Evolutionary conservation across 2,888 invertebrate species (phyloP).

Genomic region (Parelbella ahira): DNA sequence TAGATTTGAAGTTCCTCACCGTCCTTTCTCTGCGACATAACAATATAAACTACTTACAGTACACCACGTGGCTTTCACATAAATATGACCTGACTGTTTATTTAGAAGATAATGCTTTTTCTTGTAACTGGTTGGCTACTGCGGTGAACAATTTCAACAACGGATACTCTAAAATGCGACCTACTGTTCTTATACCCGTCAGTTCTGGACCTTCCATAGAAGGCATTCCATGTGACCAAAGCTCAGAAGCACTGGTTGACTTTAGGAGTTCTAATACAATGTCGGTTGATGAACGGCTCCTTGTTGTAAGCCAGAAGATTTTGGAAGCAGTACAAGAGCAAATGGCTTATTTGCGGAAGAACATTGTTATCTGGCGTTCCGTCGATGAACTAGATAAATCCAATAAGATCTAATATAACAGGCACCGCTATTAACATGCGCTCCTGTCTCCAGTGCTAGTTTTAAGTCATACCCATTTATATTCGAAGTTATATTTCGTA

Average conservation of each 20-base stretch:
- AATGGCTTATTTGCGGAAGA: slow-evolving; percentile 45
- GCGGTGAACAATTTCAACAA: slow-evolving; percentile 55
- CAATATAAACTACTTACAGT: slow-evolving; percentile 44
- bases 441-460: slow-evolving; percentile 3
- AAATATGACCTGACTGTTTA: slow-evolving; percentile 46
- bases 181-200: slow-evolving; percentile 36
- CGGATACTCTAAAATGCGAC: slow-evolving; percentile 59
- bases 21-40: slow-evolving; percentile 53
- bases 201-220: slow-evolving; percentile 46
- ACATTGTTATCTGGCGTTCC: slow-evolving; percentile 35
- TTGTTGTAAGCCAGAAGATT: slow-evolving; percentile 58
- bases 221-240: slow-evolving; percentile 55
- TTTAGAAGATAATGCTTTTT: slow-evolving; percentile 58
- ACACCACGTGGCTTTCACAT: slow-evolving; percentile 56
- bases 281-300: slow-evolving; percentile 53
- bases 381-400: slow-evolving; percentile 34
- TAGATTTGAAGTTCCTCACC: slow-evolving; percentile 52
- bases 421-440: no score
- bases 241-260: slow-evolving; percentile 26
- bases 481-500: no score
- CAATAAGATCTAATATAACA: background rate
- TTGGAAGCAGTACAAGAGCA: slow-evolving; percentile 61
- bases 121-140: slow-evolving; percentile 58
- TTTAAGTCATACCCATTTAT: no score
- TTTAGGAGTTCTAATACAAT: slow-evolving; percentile 20